phyloP scores from a whole-genome alignment of 2,113 vertebrate species.

The Haemorhous mexicanus region DNA sequence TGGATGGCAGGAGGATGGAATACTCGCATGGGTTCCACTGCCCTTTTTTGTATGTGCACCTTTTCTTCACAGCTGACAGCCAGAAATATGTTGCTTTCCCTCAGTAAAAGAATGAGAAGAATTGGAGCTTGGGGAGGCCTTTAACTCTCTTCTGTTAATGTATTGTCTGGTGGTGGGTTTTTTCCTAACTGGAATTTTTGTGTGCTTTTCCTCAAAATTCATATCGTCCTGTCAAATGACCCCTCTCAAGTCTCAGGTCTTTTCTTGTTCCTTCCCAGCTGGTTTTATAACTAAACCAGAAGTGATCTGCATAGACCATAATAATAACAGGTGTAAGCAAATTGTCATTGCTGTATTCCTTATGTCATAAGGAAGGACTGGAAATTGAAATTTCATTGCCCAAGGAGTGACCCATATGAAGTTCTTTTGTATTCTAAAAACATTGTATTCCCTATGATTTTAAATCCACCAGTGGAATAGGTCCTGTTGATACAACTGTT shows the following conservation, averaged over 20 bases:
- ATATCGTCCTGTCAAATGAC: not conserved
- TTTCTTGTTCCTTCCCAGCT: not conserved
- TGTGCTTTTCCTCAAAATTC: not conserved
- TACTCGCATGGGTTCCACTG: not conserved
- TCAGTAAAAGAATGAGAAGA: not conserved
- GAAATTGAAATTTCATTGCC: not conserved
- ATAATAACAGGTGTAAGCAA: not conserved
- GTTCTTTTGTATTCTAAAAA: not conserved
- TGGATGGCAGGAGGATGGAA: not conserved
- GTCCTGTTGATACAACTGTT: not conserved
- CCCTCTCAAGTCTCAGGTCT: not conserved
- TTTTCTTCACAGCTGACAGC: not conserved
- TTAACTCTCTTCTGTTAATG: not conserved
- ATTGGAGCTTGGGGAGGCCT: fast-evolving
- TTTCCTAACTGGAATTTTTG: not conserved
- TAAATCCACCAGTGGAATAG: not conserved
- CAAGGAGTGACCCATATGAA: not conserved
- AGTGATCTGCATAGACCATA: not conserved
- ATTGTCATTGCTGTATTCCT: not conserved
- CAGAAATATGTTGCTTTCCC: not conserved
- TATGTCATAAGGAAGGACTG: not conserved
- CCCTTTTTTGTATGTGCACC: not conserved
- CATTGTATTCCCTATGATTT: not conserved
- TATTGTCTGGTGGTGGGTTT: not conserved
- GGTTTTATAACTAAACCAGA: not conserved